Percentiles rank a stretch among this genome's conserved stretches.
Evolutionary conservation across 30 jellyfish, hydroid and myxozoan genomes (phyloP).

Genomic region (Turritopsis rubra): DNA sequence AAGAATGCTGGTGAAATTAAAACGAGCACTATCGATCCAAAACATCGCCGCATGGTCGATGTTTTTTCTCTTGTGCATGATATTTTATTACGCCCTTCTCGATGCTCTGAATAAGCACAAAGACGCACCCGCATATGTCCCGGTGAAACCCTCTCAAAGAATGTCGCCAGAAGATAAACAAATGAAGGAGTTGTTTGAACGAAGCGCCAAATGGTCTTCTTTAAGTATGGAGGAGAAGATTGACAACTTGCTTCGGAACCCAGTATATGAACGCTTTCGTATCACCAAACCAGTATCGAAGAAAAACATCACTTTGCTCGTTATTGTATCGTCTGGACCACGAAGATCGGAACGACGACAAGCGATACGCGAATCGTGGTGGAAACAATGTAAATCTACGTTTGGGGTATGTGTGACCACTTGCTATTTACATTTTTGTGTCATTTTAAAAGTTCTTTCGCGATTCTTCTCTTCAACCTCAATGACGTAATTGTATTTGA

Average conservation of each 20-base stretch:
- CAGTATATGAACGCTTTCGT: neutral
- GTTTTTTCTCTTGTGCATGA: neutral
- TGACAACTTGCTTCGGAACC: slow-evolving; percentile 4
- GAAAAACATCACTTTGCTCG: neutral
- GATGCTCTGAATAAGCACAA: neutral
- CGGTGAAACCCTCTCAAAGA: neutral
- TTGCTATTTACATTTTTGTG: neutral
- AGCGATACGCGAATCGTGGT: slow-evolving; percentile 11
- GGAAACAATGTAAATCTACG: slow-evolving; percentile 13
- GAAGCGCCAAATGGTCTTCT: slow-evolving; percentile 5
- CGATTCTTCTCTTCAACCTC: too few relatives aligned
- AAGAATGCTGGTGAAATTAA: slow-evolving; percentile 4
- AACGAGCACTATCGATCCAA: neutral
- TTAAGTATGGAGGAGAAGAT: neutral
- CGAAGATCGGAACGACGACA: slow-evolving; percentile 12
- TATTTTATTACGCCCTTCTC: slow-evolving; percentile 18
- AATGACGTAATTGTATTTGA: too few relatives aligned
- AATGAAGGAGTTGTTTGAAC: neutral
- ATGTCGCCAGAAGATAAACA: neutral
- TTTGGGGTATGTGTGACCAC: neutral
- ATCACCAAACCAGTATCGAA: neutral
- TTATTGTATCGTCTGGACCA: slow-evolving; percentile 26
- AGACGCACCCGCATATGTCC: neutral
- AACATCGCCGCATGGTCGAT: neutral
- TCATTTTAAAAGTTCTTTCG: neutral